phyloP scores from a whole-genome alignment of 2,113 vertebrate species.

The Cyprichromis sp. region DNA sequence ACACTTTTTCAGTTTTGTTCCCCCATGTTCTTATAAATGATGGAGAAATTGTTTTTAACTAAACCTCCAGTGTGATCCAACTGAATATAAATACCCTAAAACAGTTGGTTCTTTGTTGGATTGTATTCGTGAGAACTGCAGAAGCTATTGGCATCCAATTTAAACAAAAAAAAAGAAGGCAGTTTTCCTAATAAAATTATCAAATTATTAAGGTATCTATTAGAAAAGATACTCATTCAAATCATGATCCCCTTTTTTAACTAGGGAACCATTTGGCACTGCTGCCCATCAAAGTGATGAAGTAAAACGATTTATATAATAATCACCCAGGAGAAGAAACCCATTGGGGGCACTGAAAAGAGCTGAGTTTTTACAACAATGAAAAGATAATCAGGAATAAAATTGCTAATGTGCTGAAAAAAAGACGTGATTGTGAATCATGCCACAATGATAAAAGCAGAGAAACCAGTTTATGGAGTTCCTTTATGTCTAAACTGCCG shows the following conservation, averaged over 20 bases:
- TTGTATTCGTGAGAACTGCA: background rate
- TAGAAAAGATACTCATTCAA: background rate
- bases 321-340: background rate
- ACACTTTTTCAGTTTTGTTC: background rate
- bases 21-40: background rate
- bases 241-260: background rate
- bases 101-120: background rate
- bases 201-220: background rate
- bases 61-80: background rate
- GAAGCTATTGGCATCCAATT: background rate
- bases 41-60: background rate
- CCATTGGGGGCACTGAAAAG: background rate
- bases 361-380: background rate
- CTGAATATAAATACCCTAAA: background rate
- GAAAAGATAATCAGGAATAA: background rate
- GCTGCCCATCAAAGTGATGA: conserved; percentile 4
- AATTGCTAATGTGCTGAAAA: background rate
- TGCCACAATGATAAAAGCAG: background rate
- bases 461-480: background rate
- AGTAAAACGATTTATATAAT: background rate
- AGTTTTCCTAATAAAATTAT: background rate
- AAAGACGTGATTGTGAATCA: background rate
- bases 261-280: background rate
- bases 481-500: background rate
- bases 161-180: background rate